Evolutionary conservation across 2,888 invertebrate species (phyloP).

Genomic region (Archips xylosteana): DNA sequence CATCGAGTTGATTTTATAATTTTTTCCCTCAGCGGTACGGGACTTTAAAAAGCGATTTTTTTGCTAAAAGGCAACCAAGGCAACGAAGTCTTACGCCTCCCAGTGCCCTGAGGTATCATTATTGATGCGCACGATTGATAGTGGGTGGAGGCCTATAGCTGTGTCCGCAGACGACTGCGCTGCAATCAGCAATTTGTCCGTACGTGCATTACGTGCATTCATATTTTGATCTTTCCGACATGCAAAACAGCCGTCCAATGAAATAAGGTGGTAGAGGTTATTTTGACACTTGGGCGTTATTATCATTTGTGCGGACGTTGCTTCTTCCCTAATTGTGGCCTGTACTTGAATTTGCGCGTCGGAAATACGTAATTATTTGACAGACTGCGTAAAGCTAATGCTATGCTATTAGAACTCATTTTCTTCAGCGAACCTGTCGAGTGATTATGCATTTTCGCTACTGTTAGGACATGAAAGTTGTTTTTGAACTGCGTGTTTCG

Average conservation of each 20-base stretch:
- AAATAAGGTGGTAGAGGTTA: not conserved
- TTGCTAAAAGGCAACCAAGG: not conserved
- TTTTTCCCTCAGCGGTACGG: too few species aligned
- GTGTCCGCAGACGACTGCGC: constrained; percentile 51
- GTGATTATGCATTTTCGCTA: constrained; percentile 14
- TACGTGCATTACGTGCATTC: constrained; percentile 80
- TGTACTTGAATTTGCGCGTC: constrained; percentile 62
- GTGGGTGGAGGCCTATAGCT: constrained; percentile 44
- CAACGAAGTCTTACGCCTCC: not conserved
- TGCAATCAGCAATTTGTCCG: constrained; percentile 74
- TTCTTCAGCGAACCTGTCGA: constrained; percentile 28
- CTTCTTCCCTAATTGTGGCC: constrained; percentile 70
- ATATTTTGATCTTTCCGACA: not conserved
- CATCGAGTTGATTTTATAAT: too few species aligned
- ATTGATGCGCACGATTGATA: constrained; percentile 40
- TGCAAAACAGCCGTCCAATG: not conserved
- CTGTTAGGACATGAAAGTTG: too few species aligned
- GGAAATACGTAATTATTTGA: constrained; percentile 65
- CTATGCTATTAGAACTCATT: constrained; percentile 33
- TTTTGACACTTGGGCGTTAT: not conserved
- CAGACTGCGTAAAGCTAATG: constrained; percentile 48
- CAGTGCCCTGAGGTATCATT: constrained; percentile 40
- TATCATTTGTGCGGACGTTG: constrained; percentile 69
- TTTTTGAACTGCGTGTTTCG: too few species aligned
- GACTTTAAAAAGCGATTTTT: not conserved